These are phyloP conservation scores for Drosophila anceps DNA, from an alignment of 2,888 invertebrate species.

Conservation along the genomic window DNA sequence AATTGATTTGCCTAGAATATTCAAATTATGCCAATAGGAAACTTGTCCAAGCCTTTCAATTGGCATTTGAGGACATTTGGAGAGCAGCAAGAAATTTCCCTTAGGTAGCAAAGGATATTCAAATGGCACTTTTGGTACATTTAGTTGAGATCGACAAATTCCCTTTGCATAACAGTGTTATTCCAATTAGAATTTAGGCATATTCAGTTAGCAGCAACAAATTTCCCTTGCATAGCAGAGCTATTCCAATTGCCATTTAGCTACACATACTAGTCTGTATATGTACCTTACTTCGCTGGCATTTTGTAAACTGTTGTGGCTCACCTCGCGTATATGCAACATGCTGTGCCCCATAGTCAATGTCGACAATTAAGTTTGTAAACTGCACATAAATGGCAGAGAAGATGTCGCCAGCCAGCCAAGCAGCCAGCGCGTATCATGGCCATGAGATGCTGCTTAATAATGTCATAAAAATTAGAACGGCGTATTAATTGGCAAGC, in stretches of 20 bases:
- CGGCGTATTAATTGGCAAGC: constrained; percentile 79
- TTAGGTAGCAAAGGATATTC: too few relatives aligned
- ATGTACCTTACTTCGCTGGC: not conserved
- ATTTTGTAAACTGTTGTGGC: constrained; percentile 4
- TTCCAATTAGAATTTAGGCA: not conserved
- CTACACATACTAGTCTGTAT: too few relatives aligned
- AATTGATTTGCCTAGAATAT: too few relatives aligned
- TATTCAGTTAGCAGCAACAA: not conserved
- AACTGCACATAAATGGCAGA: constrained; percentile 74
- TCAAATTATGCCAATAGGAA: too few relatives aligned
- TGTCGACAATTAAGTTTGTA: constrained; percentile 77
- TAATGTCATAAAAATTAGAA: constrained; percentile 82
- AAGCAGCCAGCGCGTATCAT: constrained; percentile 50
- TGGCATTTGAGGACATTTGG: too few relatives aligned
- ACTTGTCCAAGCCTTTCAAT: too few relatives aligned
- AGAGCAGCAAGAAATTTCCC: too few relatives aligned
- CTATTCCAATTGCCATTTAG: too few relatives aligned
- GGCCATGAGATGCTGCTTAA: constrained; percentile 73
- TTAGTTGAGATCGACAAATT: too few relatives aligned
- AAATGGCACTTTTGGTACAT: too few relatives aligned
- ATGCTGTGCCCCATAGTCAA: constrained; percentile 55
- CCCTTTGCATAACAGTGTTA: too few relatives aligned
- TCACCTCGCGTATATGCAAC: constrained; percentile 63
- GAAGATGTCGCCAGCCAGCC: constrained; percentile 71
- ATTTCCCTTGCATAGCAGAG: not conserved